phyloP scores from a whole-genome alignment of 2,113 vertebrate genomes.

The Oreochromis niloticus region DNA sequence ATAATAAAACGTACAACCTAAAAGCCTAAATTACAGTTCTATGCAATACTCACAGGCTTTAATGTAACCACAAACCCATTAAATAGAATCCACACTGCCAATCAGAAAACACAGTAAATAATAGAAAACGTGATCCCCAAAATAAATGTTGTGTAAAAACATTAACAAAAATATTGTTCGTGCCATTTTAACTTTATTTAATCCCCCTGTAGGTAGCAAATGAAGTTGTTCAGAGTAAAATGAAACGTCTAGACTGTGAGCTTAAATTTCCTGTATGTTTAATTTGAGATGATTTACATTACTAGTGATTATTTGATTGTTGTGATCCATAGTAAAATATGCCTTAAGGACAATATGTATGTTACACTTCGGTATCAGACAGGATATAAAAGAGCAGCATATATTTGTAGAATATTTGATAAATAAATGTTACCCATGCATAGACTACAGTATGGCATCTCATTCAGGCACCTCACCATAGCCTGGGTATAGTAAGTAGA shows the following conservation, averaged over 20 bases:
- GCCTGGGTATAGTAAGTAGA: not conserved
- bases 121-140: not conserved
- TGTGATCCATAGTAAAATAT: not conserved
- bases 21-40: slow-evolving; percentile 33
- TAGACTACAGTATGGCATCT: slow-evolving; percentile 50
- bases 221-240: not conserved
- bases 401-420: slow-evolving; percentile 43
- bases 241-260: not conserved
- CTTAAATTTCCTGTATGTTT: not conserved
- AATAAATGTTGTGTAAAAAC: slow-evolving; percentile 30
- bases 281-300: not conserved
- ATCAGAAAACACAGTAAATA: slow-evolving; percentile 23
- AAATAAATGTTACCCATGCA: slow-evolving; percentile 63
- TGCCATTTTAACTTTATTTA: not conserved
- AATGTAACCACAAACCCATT: slow-evolving; percentile 17
- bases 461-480: slow-evolving; percentile 16
- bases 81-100: slow-evolving; percentile 33
- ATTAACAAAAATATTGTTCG: slow-evolving; percentile 39
- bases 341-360: not conserved
- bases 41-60: slow-evolving; percentile 34
- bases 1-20: slow-evolving; percentile 58
- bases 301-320: not conserved
- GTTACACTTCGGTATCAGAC: not conserved
- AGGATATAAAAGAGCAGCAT: slow-evolving; percentile 51
- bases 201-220: not conserved